phyloP scores from a whole-genome alignment of 2,113 vertebrate species.

The Vicugna pacos region DNA sequence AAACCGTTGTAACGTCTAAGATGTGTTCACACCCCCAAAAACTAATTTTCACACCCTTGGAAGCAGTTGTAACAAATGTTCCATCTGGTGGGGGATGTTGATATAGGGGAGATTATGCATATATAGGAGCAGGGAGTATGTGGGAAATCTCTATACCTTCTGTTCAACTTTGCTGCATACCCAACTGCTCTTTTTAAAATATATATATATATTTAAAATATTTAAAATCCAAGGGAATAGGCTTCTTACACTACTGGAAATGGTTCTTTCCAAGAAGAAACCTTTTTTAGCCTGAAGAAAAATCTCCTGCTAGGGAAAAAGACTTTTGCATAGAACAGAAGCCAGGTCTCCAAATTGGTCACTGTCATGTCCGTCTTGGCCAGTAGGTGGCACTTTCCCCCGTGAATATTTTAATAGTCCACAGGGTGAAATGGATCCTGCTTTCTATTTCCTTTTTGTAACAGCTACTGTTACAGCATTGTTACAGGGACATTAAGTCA shows the following conservation, averaged over 20 bases:
- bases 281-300: background rate
- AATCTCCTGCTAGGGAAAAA: background rate
- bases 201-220: background rate
- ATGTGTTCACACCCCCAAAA: background rate
- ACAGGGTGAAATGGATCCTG: background rate
- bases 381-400: background rate
- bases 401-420: background rate
- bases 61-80: background rate
- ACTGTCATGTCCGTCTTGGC: background rate
- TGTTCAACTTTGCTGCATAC: background rate
- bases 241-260: background rate
- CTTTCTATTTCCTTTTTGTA: constrained; percentile 19
- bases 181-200: background rate
- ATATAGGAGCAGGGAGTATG: background rate
- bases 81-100: background rate
- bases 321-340: background rate
- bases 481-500: background rate
- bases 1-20: background rate
- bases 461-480: background rate
- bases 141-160: background rate
- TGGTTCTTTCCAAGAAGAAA: background rate
- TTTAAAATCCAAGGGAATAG: background rate
- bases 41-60: background rate
- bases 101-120: background rate
- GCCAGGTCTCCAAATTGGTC: background rate